phyloP scores from a whole-genome alignment of 2,888 invertebrate genomes.

The Caenorhabditis macrosperma region DNA sequence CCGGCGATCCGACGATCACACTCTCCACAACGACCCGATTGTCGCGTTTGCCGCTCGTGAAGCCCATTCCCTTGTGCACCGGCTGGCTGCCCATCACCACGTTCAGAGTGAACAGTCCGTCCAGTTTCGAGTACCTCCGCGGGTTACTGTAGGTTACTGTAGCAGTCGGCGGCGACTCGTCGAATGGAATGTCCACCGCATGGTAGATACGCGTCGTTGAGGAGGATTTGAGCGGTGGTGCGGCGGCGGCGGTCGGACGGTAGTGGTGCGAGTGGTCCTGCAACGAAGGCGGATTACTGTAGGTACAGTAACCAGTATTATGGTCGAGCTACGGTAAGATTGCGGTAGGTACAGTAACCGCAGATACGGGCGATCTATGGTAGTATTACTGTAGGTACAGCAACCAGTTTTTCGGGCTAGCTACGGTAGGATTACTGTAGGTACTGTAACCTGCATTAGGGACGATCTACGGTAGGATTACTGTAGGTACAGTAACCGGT shows the following conservation, averaged over 20 bases:
- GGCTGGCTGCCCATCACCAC: conserved; percentile 66
- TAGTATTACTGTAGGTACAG: too few species aligned
- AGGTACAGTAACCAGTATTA: background rate
- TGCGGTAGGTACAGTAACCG: too few species aligned
- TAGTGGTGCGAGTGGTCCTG: conserved; percentile 23
- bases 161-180: conserved; percentile 59
- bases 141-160: background rate
- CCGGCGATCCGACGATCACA: conserved; percentile 79
- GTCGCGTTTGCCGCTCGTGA: conserved; percentile 80
- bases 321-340: too few species aligned
- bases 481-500: too few species aligned
- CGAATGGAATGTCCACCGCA: conserved; percentile 70
- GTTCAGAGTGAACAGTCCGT: conserved; percentile 60
- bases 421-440: too few species aligned
- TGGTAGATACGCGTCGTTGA: conserved; percentile 59
- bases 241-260: too few species aligned
- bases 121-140: conserved; percentile 20
- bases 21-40: conserved; percentile 79
- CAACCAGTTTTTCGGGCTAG: too few species aligned
- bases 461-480: too few species aligned
- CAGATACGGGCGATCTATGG: too few species aligned
- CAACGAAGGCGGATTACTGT: background rate
- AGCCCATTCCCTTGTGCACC: conserved; percentile 80
- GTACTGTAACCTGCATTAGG: too few species aligned
- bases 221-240: conserved; percentile 33